phyloP scores from a whole-genome alignment of 1,140 invertebrate species.

The Medauroidea extradentata region DNA sequence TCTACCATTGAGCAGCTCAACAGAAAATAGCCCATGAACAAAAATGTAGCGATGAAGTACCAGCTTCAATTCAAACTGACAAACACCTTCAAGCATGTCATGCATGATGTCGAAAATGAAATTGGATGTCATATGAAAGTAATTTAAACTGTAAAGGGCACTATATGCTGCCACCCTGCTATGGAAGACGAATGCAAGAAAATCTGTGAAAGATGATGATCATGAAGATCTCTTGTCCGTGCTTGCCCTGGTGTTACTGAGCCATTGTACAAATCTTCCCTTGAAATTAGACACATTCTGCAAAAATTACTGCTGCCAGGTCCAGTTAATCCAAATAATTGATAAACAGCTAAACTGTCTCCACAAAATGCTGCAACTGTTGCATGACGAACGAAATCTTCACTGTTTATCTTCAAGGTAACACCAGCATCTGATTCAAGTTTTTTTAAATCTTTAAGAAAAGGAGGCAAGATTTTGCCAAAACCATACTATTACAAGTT shows the following conservation, averaged over 20 bases:
- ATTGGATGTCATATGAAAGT: conserved; percentile 40
- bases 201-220: too few relatives aligned
- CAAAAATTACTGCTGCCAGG: conserved; percentile 27
- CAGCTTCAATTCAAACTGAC: conserved; percentile 33
- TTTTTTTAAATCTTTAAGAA: conserved; percentile 5
- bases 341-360: conserved; percentile 26
- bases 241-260: too few relatives aligned
- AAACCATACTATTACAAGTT: conserved; percentile 8
- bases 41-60: conserved; percentile 32
- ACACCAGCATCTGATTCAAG: conserved; percentile 3
- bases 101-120: conserved; percentile 39
- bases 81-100: conserved; percentile 40
- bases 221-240: too few relatives aligned
- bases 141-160: neutral
- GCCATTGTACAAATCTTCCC: too few relatives aligned
- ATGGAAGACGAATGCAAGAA: too few relatives aligned
- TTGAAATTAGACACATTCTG: too few relatives aligned
- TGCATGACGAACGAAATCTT: conserved; percentile 18
- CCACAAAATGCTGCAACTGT: conserved; percentile 21
- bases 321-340: conserved; percentile 20
- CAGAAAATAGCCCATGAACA: conserved; percentile 30
- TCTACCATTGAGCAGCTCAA: conserved; percentile 25
- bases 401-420: conserved; percentile 1
- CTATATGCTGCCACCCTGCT: too few relatives aligned
- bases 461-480: neutral